Conservation (phyloP, 2,888 invertebrate genomes). For the Coelogynopora nodosa region DNA sequence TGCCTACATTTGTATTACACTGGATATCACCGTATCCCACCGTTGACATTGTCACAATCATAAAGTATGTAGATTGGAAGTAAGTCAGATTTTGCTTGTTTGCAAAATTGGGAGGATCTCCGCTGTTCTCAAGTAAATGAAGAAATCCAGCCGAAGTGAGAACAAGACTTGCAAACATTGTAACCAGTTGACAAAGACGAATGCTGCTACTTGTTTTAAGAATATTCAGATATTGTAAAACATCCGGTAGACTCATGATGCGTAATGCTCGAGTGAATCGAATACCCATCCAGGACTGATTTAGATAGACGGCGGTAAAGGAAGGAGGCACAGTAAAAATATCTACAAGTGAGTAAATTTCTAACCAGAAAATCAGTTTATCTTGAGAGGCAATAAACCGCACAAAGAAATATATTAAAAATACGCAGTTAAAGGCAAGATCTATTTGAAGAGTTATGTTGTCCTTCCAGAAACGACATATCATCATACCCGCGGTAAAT, state of each 20-base stretch:
- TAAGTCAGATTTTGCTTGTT: slow-evolving; percentile 70
- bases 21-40: slow-evolving; percentile 99
- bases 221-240: slow-evolving; percentile 99
- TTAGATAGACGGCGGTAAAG: slow-evolving; percentile 99
- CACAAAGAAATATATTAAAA: slow-evolving; percentile 99
- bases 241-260: slow-evolving; percentile 99
- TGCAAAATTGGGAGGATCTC: slow-evolving; percentile 83
- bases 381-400: slow-evolving; percentile 99
- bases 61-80: slow-evolving; percentile 99
- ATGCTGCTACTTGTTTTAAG: slow-evolving; percentile 99
- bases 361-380: slow-evolving; percentile 99
- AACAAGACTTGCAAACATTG: slow-evolving; percentile 99
- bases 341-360: slow-evolving; percentile 99
- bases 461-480: slow-evolving; percentile 81
- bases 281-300: slow-evolving; percentile 99
- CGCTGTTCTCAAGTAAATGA: slow-evolving; percentile 99
- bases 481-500: neutral
- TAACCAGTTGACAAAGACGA: slow-evolving; percentile 97
- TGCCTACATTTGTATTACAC: slow-evolving; percentile 93
- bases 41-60: slow-evolving; percentile 99
- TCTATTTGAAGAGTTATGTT: slow-evolving; percentile 99
- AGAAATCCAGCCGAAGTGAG: slow-evolving; percentile 98
- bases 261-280: slow-evolving; percentile 98
- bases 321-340: slow-evolving; percentile 99
- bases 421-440: slow-evolving; percentile 99